A percentile compares a stretch with the other conserved stretches of the same genome.
Conservation (phyloP, 1,140 invertebrate species). For the Cydia splendana region DNA sequence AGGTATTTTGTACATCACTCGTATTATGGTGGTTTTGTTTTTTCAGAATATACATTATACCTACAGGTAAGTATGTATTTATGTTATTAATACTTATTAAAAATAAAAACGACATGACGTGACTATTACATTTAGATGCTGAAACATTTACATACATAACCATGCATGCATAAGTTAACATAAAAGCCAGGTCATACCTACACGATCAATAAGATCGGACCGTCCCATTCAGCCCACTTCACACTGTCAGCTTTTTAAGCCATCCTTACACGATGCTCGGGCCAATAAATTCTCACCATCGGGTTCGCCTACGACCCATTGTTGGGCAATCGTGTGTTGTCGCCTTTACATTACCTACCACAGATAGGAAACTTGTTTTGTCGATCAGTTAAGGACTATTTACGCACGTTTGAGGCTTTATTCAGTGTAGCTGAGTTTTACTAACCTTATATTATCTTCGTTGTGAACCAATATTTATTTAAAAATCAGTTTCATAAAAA, state of each 20-base stretch:
- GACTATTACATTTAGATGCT: too few species aligned
- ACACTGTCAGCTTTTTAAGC: constrained; percentile 27
- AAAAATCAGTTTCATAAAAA: too few species aligned
- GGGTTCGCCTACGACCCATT: constrained; percentile 66
- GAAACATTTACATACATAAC: not conserved
- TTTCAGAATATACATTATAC: too few species aligned
- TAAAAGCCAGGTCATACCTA: not conserved
- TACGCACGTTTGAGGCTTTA: constrained; percentile 20
- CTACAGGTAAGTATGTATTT: too few species aligned
- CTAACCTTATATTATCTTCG: not conserved
- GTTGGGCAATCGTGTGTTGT: constrained; percentile 42
- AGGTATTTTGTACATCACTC: too few species aligned
- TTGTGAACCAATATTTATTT: too few species aligned
- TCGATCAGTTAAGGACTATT: constrained; percentile 25
- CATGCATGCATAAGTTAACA: not conserved
- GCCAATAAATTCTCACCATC: constrained; percentile 40
- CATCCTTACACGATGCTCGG: constrained; percentile 36
- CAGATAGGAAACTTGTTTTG: constrained; percentile 31
- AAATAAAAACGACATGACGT: too few species aligned
- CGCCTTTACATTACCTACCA: constrained; percentile 46
- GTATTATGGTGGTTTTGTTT: too few species aligned
- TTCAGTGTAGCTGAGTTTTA: not conserved
- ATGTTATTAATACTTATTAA: too few species aligned
- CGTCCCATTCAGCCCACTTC: constrained; percentile 15
- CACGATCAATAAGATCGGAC: not conserved